Evolutionary conservation across 2,113 vertebrate species (phyloP).

Genomic region (Bathybates hornii): DNA sequence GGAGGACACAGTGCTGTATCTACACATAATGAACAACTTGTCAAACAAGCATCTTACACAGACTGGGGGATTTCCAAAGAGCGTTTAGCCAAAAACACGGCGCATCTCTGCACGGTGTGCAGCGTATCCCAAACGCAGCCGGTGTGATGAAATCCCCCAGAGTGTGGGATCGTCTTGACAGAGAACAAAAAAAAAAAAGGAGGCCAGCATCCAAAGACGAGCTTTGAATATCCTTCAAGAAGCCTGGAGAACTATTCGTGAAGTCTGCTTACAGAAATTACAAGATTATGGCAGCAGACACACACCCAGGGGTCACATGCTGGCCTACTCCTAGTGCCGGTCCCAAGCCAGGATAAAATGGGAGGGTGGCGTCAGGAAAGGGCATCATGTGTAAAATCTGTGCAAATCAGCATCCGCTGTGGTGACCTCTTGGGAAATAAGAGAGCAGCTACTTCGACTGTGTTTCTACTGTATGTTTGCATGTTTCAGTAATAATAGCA

Average conservation of each 20-base stretch:
- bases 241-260: neutral
- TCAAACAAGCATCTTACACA: neutral
- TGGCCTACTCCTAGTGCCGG: neutral
- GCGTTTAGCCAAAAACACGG: neutral
- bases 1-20: rapidly evolving
- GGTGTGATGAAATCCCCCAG: neutral
- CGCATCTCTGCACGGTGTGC: neutral
- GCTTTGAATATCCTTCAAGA: neutral
- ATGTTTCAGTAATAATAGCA: neutral
- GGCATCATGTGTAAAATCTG: neutral
- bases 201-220: neutral
- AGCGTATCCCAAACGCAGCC: neutral
- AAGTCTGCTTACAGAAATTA: neutral
- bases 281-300: neutral
- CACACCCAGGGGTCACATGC: neutral
- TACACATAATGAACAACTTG: neutral
- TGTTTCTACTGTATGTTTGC: neutral
- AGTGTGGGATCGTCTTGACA: neutral
- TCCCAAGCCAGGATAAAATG: neutral
- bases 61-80: neutral
- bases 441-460: neutral
- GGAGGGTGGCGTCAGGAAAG: neutral
- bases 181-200: rapidly evolving
- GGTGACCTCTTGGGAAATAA: neutral
- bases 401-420: neutral